Percentiles rank a stretch among this genome's conserved stretches.
These are phyloP conservation scores for Drosophila athabasca DNA, from an alignment of 1,140 invertebrate species.

Conservation along the genomic window DNA sequence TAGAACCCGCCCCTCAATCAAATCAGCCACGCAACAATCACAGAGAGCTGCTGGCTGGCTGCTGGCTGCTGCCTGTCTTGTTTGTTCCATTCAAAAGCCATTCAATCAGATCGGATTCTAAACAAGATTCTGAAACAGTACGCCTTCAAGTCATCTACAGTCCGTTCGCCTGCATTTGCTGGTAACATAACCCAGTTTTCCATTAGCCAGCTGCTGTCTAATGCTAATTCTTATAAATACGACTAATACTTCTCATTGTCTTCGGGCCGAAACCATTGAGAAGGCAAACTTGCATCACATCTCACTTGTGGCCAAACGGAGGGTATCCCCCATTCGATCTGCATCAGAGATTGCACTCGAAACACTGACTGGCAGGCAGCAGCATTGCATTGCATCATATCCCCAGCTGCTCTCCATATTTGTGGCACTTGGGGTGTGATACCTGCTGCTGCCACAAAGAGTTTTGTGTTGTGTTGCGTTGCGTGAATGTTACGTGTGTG, in stretches of 20 bases:
- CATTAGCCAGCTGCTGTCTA: slow-evolving; percentile 55
- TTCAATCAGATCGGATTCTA: slow-evolving; percentile 32
- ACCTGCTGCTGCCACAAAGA: slow-evolving; percentile 18
- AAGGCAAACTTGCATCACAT: too few species aligned
- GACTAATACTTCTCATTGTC: slow-evolving; percentile 17
- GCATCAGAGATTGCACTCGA: slow-evolving; percentile 16
- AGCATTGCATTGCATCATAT: slow-evolving; percentile 69
- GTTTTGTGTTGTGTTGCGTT: slow-evolving; percentile 24
- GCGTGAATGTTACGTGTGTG: slow-evolving; percentile 18
- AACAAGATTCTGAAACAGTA: neutral
- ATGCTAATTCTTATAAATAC: slow-evolving; percentile 74
- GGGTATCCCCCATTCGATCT: too few species aligned
- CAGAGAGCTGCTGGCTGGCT: neutral
- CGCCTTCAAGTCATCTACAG: slow-evolving; percentile 27
- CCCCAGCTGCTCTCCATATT: slow-evolving; percentile 47
- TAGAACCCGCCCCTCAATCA: slow-evolving; percentile 41
- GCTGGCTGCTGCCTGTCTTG: slow-evolving; percentile 43
- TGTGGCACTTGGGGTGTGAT: slow-evolving; percentile 50
- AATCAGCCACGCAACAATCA: slow-evolving; percentile 36
- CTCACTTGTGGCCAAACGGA: too few species aligned
- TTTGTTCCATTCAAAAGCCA: slow-evolving; percentile 57
- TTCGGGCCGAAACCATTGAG: too few species aligned
- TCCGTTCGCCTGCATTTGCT: too few species aligned
- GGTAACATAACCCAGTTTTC: slow-evolving; percentile 60
- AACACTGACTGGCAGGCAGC: neutral